Evolutionary conservation across 2,113 vertebrate genomes (phyloP).

Genomic region (Tyrannus savana): DNA sequence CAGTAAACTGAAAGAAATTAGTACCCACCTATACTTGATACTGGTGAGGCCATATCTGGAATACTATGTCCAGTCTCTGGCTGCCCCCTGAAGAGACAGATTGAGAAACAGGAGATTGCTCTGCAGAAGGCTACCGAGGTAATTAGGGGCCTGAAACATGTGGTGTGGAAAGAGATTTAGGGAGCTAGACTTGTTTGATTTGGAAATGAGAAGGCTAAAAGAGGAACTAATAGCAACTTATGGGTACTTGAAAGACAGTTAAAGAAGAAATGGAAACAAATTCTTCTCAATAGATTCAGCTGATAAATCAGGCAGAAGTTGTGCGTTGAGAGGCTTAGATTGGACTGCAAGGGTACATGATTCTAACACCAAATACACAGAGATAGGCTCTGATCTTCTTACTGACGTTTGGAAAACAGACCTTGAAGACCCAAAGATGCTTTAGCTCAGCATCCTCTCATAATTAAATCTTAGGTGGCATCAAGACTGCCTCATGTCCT

Average conservation of each 20-base stretch:
- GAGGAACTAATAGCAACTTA: neutral
- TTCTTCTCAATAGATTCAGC: neutral
- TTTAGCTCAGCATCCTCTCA: neutral
- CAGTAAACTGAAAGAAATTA: neutral
- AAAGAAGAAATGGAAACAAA: neutral
- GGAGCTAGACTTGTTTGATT: neutral
- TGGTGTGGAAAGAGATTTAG: neutral
- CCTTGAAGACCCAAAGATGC: neutral
- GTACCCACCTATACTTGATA: neutral
- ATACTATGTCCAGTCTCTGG: neutral
- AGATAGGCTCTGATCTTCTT: neutral
- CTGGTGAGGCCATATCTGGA: neutral
- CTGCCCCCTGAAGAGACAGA: neutral
- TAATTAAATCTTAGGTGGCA: neutral
- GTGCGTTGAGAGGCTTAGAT: neutral
- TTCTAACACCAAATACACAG: neutral
- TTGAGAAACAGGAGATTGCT: neutral
- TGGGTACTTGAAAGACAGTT: neutral
- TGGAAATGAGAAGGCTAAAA: neutral
- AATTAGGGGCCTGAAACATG: neutral
- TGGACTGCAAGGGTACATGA: neutral
- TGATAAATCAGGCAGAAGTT: neutral
- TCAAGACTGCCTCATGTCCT: neutral
- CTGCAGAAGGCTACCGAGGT: neutral
- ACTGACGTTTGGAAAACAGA: neutral